Percentiles rank a stretch among this genome's conserved stretches.
Evolutionary conservation across 2,797 vertebrate genomes (phyloP).

Genomic region (Orientallactaga sibirica): DNA sequence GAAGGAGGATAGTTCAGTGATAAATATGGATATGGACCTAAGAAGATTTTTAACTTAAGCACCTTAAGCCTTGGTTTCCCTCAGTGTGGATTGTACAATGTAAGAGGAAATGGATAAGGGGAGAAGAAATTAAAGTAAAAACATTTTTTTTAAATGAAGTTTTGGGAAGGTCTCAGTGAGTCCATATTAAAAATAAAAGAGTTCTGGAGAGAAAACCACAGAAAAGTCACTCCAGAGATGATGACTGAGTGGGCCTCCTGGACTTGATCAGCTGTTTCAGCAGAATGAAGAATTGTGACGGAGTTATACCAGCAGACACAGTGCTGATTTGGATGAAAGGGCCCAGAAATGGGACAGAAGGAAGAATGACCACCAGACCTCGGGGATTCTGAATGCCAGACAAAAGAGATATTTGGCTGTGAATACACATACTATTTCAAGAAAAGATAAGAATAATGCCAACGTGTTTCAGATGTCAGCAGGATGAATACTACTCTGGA

Average conservation of each 20-base stretch:
- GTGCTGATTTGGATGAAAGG: not conserved
- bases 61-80: not conserved
- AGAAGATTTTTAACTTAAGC: not conserved
- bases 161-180: not conserved
- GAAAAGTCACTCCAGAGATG: not conserved
- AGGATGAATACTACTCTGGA: not conserved
- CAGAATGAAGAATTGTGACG: not conserved
- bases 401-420: not conserved
- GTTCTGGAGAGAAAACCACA: not conserved
- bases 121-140: not conserved
- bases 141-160: too few species aligned
- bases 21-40: not conserved
- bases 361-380: not conserved
- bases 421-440: not conserved
- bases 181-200: not conserved
- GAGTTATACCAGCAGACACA: not conserved
- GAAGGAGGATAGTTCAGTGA: not conserved
- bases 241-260: not conserved
- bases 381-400: not conserved
- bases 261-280: not conserved
- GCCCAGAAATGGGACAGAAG: not conserved
- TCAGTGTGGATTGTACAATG: not conserved
- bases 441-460: not conserved
- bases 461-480: not conserved
- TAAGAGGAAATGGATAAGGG: not conserved